Conservation (phyloP, 1,140 invertebrate genomes). For the Trichonephila clavipes region DNA sequence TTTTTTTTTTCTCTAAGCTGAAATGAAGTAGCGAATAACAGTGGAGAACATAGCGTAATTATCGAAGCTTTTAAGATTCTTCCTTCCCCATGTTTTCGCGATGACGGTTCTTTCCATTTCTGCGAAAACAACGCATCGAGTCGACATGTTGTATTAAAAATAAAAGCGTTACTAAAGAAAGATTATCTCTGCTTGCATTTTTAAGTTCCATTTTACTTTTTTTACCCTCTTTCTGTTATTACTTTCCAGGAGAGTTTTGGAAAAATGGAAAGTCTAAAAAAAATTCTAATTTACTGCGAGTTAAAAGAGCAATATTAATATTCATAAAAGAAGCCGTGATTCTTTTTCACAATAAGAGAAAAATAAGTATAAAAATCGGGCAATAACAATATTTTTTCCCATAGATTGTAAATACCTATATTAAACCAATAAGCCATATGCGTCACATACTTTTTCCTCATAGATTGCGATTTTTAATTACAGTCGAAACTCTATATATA, state of each 20-base stretch:
- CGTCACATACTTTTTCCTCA: too few species aligned
- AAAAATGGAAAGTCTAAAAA: not conserved
- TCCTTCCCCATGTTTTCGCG: not conserved
- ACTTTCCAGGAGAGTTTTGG: too few species aligned
- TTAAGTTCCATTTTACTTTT: not conserved
- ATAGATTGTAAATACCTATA: too few species aligned
- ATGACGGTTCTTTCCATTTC: constrained; percentile 12
- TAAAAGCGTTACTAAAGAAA: constrained; percentile 8
- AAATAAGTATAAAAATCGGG: too few species aligned
- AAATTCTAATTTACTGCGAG: not conserved
- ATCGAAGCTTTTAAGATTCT: constrained; percentile 48
- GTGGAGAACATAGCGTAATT: constrained; percentile 67
- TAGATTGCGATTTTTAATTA: too few species aligned
- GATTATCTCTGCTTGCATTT: not conserved
- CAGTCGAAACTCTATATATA: too few species aligned
- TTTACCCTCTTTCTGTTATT: not conserved
- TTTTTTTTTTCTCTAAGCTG: constrained; percentile 36
- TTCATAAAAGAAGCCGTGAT: too few species aligned
- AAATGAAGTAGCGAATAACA: constrained; percentile 59
- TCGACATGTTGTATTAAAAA: constrained; percentile 28
- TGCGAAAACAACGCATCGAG: not conserved
- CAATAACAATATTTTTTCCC: too few species aligned
- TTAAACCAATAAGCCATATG: too few species aligned
- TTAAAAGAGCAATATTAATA: not conserved
- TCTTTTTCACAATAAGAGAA: too few species aligned